Conservation (phyloP, 1,140 invertebrate species). For the Archivesica marissinica region DNA sequence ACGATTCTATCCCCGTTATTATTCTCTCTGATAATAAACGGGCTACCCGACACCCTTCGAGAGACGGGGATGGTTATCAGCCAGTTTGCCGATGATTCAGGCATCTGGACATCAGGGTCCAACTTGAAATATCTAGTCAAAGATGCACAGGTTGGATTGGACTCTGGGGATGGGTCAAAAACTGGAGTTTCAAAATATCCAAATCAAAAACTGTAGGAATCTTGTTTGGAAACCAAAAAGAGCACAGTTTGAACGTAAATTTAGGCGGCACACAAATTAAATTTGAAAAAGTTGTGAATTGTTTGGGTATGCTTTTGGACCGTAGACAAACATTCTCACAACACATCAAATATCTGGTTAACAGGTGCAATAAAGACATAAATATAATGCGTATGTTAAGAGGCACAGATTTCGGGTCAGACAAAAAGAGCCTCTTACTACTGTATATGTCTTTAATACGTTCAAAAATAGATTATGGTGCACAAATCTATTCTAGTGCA, state of each 20-base stretch:
- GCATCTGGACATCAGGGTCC: background rate
- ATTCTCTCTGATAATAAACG: constrained; percentile 5
- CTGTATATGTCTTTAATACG: background rate
- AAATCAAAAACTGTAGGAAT: constrained; percentile 38
- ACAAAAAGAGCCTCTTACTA: background rate
- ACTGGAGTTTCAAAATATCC: constrained; percentile 39
- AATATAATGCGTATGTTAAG: background rate
- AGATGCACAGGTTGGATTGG: background rate
- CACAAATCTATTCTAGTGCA: constrained; percentile 8
- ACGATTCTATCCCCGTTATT: too few relatives aligned
- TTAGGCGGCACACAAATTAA: constrained; percentile 8
- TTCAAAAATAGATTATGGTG: constrained; percentile 40
- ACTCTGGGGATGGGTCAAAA: constrained; percentile 17
- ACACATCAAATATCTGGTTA: constrained; percentile 19
- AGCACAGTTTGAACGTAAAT: background rate
- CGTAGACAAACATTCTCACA: background rate
- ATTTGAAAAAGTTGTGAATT: background rate
- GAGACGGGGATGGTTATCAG: constrained; percentile 12
- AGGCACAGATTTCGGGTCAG: background rate
- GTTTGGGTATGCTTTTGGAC: constrained; percentile 22
- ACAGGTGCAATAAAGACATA: background rate
- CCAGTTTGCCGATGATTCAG: constrained; percentile 42
- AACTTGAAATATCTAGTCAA: background rate
- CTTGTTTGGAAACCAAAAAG: constrained; percentile 13
- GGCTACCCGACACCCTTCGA: background rate